Conservation (phyloP, 2,797 vertebrate genomes). For the Alfaro cultratus region DNA sequence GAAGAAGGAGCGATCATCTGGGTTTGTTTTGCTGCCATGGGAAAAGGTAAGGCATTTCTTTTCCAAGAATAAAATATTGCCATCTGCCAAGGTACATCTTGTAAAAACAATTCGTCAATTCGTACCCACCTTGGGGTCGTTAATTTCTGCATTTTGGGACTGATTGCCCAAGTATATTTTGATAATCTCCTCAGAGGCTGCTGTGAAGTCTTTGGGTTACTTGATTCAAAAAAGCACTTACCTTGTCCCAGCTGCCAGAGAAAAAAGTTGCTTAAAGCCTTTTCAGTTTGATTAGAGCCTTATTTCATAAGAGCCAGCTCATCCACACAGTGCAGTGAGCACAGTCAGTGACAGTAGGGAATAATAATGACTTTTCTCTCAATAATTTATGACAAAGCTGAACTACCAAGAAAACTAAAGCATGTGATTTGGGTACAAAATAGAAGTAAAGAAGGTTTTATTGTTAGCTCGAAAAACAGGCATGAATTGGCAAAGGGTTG, state of each 20-base stretch:
- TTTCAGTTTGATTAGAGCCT: background rate
- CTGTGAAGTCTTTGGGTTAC: background rate
- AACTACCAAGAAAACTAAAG: background rate
- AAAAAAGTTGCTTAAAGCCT: background rate
- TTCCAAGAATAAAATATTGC: background rate
- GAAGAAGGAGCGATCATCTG: too few relatives aligned
- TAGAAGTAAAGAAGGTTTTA: background rate
- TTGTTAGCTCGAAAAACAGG: background rate
- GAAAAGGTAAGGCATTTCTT: background rate
- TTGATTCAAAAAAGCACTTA: background rate
- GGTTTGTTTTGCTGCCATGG: background rate
- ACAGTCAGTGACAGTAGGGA: background rate
- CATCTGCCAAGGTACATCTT: background rate
- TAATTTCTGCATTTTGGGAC: background rate
- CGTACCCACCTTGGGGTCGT: background rate
- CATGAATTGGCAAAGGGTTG: background rate
- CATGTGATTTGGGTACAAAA: background rate
- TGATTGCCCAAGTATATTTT: background rate
- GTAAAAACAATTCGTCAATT: background rate
- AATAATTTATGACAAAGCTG: background rate
- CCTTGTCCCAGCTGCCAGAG: too few relatives aligned
- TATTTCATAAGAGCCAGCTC: background rate
- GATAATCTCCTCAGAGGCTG: background rate
- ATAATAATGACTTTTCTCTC: background rate
- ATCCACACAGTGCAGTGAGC: background rate